These are phyloP conservation scores for Hozukius guyotensis DNA, from an alignment of 2,797 vertebrate genomes.

Conservation along the genomic window DNA sequence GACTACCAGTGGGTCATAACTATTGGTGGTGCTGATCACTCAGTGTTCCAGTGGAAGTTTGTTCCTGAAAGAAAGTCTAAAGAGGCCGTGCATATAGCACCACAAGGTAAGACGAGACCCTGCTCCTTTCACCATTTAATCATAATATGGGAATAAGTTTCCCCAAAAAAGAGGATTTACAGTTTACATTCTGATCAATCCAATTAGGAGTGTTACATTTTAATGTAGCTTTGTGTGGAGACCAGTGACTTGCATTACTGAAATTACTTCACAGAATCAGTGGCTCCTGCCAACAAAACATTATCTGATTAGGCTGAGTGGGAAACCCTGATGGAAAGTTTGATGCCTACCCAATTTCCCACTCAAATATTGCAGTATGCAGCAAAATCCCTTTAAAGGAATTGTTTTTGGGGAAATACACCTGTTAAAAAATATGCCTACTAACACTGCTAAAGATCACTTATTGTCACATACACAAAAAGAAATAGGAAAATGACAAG, in stretches of 20 bases:
- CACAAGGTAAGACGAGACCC: constrained; percentile 86
- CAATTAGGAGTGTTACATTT: constrained; percentile 7
- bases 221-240: neutral
- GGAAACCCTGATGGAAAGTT: neutral
- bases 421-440: neutral
- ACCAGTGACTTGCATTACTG: constrained; percentile 24
- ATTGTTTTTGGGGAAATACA: neutral
- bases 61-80: constrained; percentile 95
- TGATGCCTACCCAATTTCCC: constrained; percentile 1
- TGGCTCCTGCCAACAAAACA: constrained; percentile 36
- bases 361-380: neutral
- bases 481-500: neutral
- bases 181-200: constrained; percentile 18
- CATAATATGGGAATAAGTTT: neutral
- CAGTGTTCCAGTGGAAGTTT: constrained; percentile 99
- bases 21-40: constrained; percentile 97
- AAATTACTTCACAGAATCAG: constrained; percentile 31
- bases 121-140: neutral
- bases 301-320: constrained; percentile 45
- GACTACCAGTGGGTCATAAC: constrained; percentile 99
- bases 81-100: constrained; percentile 93
- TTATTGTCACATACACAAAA: neutral
- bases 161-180: neutral
- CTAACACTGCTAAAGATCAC: neutral
- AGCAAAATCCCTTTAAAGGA: neutral